These are phyloP conservation scores for Cynoglossus semilaevis DNA, from an alignment of 2,113 vertebrate species.

Conservation along the genomic window DNA sequence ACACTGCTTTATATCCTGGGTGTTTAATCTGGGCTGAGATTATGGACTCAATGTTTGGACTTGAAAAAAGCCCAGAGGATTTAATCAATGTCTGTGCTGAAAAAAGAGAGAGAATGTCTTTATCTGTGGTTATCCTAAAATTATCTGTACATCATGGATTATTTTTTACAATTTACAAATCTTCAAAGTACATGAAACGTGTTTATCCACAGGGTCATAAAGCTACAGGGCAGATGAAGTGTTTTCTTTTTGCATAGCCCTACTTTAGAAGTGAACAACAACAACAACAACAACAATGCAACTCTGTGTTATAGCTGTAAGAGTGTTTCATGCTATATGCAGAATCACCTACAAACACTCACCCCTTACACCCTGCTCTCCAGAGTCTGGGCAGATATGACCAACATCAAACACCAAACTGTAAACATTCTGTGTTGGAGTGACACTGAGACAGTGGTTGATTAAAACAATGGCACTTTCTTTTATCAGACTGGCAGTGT, in stretches of 20 bases:
- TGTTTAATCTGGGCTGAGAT: constrained; percentile 26
- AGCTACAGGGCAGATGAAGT: constrained; percentile 78
- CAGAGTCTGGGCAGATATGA: constrained; percentile 33
- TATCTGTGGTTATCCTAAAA: constrained; percentile 2
- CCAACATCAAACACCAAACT: constrained; percentile 11
- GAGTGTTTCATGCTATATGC: constrained; percentile 26
- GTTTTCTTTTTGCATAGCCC: constrained; percentile 90
- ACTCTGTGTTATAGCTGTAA: constrained; percentile 46
- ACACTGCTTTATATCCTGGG: constrained; percentile 32
- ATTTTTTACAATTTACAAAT: constrained; percentile 48
- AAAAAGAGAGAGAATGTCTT: constrained; percentile 32
- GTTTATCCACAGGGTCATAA: constrained; percentile 80
- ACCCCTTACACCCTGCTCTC: constrained; percentile 34
- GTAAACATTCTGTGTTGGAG: constrained; percentile 24
- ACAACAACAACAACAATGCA: constrained; percentile 68
- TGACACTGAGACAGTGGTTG: not conserved
- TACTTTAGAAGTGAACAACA: constrained; percentile 67
- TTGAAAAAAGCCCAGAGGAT: constrained; percentile 28
- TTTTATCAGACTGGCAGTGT: constrained; percentile 56
- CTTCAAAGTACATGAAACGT: constrained; percentile 74
- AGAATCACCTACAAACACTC: constrained; percentile 16
- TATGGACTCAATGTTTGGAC: constrained; percentile 47
- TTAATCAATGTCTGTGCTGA: constrained; percentile 35
- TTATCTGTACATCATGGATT: constrained; percentile 56
- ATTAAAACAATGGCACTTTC: constrained; percentile 65